Percentiles rank a stretch among this genome's conserved stretches.
These are phyloP conservation scores for Doris montereyensis DNA, from an alignment of 2,888 invertebrate species.

Conservation along the genomic window DNA sequence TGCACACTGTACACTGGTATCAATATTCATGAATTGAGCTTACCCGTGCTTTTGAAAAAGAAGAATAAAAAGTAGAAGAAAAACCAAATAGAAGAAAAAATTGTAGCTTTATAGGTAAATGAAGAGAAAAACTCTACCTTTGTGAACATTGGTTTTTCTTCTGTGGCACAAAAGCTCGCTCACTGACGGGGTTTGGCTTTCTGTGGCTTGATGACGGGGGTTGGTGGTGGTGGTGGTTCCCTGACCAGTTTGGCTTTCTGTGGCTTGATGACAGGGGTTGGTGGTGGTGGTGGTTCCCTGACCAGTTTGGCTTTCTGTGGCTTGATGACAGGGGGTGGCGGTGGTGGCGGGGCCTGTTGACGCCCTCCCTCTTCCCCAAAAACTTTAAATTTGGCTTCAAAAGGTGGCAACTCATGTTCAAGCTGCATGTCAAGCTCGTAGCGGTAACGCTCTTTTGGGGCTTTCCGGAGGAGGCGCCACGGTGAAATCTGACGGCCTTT, in stretches of 20 bases:
- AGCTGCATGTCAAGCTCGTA: constrained; percentile 58
- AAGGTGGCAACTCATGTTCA: constrained; percentile 52
- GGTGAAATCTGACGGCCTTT: constrained; percentile 52
- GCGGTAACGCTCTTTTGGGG: constrained; percentile 47
- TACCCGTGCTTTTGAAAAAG: too few species aligned
- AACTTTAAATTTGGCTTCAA: constrained; percentile 57
- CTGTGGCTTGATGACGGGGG: too few species aligned
- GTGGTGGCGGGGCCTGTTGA: constrained; percentile 7
- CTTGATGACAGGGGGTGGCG: too few species aligned
- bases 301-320: too few species aligned
- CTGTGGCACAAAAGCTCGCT: constrained; percentile 30
- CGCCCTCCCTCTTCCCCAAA: constrained; percentile 48
- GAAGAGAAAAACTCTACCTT: constrained; percentile 23
- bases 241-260: constrained; percentile 38
- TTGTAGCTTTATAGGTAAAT: too few species aligned
- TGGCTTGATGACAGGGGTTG: constrained; percentile 37
- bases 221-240: constrained; percentile 18
- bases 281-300: constrained; percentile 46
- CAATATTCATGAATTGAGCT: too few species aligned
- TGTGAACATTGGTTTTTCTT: constrained; percentile 38
- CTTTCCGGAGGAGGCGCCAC: constrained; percentile 42
- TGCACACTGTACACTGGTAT: too few species aligned
- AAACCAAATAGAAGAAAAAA: too few species aligned
- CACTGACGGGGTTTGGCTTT: constrained; percentile 22
- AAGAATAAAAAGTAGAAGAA: too few species aligned